phyloP scores from a whole-genome alignment of 2,113 vertebrate species.

The Ptyas mucosa region DNA sequence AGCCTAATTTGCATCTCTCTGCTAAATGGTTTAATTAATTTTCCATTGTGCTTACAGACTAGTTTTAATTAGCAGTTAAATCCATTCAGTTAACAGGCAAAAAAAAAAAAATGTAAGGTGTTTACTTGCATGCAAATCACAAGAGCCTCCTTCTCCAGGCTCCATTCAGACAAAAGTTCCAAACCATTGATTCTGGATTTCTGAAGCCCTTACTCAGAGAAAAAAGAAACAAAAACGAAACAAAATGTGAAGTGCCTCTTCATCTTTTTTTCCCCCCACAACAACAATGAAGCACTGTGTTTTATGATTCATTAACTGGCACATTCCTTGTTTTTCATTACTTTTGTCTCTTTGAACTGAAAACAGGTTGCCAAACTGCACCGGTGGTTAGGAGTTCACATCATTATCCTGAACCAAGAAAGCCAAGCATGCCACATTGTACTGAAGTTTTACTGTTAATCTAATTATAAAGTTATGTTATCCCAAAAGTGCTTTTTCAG shows the following conservation, averaged over 20 bases:
- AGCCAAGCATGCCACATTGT: neutral
- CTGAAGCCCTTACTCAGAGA: constrained; percentile 54
- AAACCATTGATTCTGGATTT: constrained; percentile 63
- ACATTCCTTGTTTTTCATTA: neutral
- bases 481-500: no score
- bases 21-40: constrained; percentile 78
- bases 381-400: neutral
- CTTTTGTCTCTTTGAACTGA: neutral
- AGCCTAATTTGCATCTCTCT: constrained; percentile 69
- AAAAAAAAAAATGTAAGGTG: constrained; percentile 62
- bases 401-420: neutral
- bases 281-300: constrained; percentile 19
- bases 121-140: constrained; percentile 73
- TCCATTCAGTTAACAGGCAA: constrained; percentile 72
- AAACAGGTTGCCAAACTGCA: neutral
- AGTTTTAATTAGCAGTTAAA: constrained; percentile 80
- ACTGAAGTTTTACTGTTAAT: neutral
- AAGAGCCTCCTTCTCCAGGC: constrained; percentile 54
- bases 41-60: constrained; percentile 75
- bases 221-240: constrained; percentile 7
- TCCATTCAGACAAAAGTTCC: constrained; percentile 62
- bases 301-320: constrained; percentile 51
- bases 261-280: neutral
- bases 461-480: no score
- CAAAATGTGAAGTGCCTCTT: neutral